A percentile compares a stretch with the other conserved stretches of the same genome.
phyloP scores from a whole-genome alignment of 2,113 vertebrate genomes.

The Spheniscus mendiculus region DNA sequence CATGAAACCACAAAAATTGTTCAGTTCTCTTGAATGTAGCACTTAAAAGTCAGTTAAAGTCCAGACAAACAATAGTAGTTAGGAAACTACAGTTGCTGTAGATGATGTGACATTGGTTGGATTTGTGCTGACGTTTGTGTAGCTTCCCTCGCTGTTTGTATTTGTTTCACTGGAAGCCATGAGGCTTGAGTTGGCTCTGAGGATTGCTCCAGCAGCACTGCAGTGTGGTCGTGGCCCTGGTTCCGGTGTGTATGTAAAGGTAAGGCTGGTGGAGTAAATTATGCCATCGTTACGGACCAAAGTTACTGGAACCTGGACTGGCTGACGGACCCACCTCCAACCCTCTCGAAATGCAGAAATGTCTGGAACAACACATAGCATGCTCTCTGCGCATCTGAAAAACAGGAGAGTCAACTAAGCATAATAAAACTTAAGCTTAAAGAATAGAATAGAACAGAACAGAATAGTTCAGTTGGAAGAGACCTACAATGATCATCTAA shows the following conservation, averaged over 20 bases:
- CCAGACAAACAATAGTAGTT: constrained; percentile 81
- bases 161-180: constrained; percentile 84
- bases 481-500: not conserved
- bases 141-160: constrained; percentile 82
- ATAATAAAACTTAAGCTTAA: not conserved
- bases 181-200: constrained; percentile 88
- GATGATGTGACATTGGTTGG: constrained; percentile 89
- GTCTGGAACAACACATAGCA: constrained; percentile 98
- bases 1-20: constrained; percentile 84
- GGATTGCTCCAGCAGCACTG: constrained; percentile 95
- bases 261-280: constrained; percentile 99
- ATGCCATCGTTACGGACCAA: constrained; percentile 97
- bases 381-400: constrained; percentile 94
- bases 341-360: constrained; percentile 99
- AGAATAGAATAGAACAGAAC: not conserved
- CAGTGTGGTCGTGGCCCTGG: constrained; percentile 96
- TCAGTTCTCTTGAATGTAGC: constrained; percentile 80
- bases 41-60: constrained; percentile 79
- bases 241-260: constrained; percentile 98
- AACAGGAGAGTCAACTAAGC: not conserved
- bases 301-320: constrained; percentile 98
- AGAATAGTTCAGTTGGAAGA: not conserved
- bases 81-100: constrained; percentile 94
- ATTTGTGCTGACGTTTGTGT: constrained; percentile 86
- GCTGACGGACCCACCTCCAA: constrained; percentile 98